Evolutionary conservation across 1,140 invertebrate species (phyloP).

Genomic region (Trypoxylus dichotomus): DNA sequence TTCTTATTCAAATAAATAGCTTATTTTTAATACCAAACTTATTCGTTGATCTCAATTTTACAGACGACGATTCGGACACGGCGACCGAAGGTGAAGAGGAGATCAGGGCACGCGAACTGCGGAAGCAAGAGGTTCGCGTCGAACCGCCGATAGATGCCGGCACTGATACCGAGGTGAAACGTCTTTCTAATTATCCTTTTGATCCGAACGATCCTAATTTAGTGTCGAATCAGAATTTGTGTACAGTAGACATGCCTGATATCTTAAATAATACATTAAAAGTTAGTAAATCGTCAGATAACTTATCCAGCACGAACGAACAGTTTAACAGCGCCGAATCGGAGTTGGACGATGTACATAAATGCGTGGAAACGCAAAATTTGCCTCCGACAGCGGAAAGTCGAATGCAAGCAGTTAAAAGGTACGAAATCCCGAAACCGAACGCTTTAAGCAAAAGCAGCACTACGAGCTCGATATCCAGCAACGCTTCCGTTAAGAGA

Average conservation of each 20-base stretch:
- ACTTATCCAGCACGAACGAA: conserved; percentile 42
- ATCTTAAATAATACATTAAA: conserved; percentile 33
- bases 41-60: conserved; percentile 32
- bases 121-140: conserved; percentile 69
- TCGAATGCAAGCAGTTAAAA: no score
- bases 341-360: conserved; percentile 37
- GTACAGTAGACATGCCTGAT: conserved; percentile 21
- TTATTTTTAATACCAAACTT: neutral
- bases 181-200: conserved; percentile 39
- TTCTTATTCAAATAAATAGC: no score
- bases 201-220: conserved; percentile 30
- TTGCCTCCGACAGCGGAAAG: no score
- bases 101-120: conserved; percentile 63
- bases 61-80: conserved; percentile 71
- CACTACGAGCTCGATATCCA: conserved; percentile 27
- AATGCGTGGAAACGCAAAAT: no score
- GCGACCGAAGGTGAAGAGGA: conserved; percentile 76
- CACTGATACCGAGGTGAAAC: conserved; percentile 75
- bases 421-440: neutral
- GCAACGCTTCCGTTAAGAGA: conserved; percentile 30
- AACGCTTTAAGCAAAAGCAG: conserved; percentile 41
- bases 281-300: conserved; percentile 40
- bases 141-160: conserved; percentile 66
- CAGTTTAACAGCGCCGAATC: conserved; percentile 49
- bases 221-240: neutral